These are phyloP conservation scores for Nothoprocta pentlandii DNA, from an alignment of 2,113 vertebrate species.

Conservation along the genomic window DNA sequence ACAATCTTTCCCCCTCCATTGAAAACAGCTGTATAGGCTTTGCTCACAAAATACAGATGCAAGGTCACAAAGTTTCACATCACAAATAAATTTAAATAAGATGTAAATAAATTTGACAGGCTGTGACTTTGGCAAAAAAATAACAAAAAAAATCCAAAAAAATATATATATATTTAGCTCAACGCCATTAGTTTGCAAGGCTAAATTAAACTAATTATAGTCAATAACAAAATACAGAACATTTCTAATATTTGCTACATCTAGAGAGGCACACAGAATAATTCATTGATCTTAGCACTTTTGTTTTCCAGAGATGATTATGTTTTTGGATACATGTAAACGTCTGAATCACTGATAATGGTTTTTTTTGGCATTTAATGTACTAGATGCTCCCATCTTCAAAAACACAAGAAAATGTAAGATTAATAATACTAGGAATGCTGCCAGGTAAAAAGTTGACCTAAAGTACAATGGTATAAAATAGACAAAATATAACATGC, in stretches of 20 bases:
- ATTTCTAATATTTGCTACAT: constrained; percentile 89
- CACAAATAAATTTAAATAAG: constrained; percentile 83
- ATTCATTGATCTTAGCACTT: constrained; percentile 84
- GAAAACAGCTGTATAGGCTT: constrained; percentile 57
- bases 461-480: constrained; percentile 92
- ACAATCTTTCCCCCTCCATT: constrained; percentile 24
- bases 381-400: constrained; percentile 90
- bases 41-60: constrained; percentile 76
- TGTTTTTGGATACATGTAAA: constrained; percentile 93
- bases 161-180: constrained; percentile 81
- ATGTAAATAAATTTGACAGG: constrained; percentile 82
- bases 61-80: constrained; percentile 77
- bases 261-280: constrained; percentile 88
- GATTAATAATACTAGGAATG: constrained; percentile 95
- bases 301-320: constrained; percentile 88
- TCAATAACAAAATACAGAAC: constrained; percentile 88
- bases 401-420: constrained; percentile 86
- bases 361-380: constrained; percentile 84
- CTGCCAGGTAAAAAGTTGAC: constrained; percentile 90
- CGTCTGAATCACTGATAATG: constrained; percentile 85
- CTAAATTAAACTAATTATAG: constrained; percentile 86
- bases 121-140: constrained; percentile 88
- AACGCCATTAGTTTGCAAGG: constrained; percentile 87
- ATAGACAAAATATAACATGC: constrained; percentile 90
- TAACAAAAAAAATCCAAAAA: not conserved